Conservation (phyloP, 2,888 invertebrate genomes). For the Blera fallax region DNA sequence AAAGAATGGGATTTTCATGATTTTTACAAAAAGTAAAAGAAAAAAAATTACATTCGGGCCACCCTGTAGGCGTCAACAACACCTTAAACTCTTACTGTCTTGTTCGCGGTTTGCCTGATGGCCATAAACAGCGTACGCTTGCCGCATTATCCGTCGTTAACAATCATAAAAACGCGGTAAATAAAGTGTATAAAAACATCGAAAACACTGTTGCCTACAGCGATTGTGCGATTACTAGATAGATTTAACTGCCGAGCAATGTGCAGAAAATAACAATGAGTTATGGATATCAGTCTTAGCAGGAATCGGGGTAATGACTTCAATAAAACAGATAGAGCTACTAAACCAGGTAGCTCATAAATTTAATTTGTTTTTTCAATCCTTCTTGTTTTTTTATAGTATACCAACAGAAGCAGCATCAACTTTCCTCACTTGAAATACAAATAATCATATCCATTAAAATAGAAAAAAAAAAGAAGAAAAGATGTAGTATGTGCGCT, state of each 20-base stretch:
- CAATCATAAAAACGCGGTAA: constrained; percentile 1
- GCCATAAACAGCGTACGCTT: constrained; percentile 16
- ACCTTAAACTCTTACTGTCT: not conserved
- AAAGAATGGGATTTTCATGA: too few relatives aligned
- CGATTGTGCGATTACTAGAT: constrained; percentile 13
- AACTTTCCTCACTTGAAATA: constrained; percentile 46
- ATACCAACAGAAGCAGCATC: constrained; percentile 1
- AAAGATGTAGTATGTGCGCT: constrained; percentile 46
- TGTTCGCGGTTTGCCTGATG: constrained; percentile 8
- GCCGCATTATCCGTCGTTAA: constrained; percentile 23
- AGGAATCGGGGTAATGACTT: constrained; percentile 22
- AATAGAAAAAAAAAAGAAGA: too few relatives aligned
- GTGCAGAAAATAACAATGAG: constrained; percentile 44
- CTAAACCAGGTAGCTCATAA: constrained; percentile 17
- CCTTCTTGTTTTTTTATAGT: not conserved
- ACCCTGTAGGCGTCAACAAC: not conserved
- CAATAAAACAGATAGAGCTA: not conserved
- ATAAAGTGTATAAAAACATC: constrained; percentile 20
- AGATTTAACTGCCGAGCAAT: not conserved
- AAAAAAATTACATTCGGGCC: too few relatives aligned
- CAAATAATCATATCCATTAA: constrained; percentile 67
- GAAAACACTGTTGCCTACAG: not conserved
- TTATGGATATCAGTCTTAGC: constrained; percentile 1
- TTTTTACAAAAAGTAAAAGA: too few relatives aligned
- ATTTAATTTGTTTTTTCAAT: constrained; percentile 15